Percentiles rank a stretch among this genome's conserved stretches.
These are phyloP conservation scores for Acanthosepion lycidas DNA, from an alignment of 2,888 invertebrate species.

Conservation along the genomic window DNA sequence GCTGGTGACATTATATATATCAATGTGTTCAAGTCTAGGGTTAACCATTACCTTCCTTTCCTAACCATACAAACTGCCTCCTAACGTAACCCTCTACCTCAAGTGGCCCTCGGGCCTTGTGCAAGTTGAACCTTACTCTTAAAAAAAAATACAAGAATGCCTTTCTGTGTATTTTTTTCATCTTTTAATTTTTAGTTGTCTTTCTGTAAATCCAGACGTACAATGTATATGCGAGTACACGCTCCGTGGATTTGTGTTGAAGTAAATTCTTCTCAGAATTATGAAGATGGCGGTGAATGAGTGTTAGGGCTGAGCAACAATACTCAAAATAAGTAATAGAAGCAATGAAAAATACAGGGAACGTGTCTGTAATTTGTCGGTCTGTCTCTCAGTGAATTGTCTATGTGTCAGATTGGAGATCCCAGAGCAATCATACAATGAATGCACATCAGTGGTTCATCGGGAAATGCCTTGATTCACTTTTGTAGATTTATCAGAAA, in stretches of 20 bases:
- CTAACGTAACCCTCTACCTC: no score
- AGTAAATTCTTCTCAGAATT: background rate
- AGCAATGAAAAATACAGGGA: background rate
- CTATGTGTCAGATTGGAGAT: background rate
- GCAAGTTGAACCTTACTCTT: no score
- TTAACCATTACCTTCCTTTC: no score
- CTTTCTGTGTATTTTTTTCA: no score
- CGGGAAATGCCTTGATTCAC: background rate
- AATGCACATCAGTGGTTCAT: background rate
- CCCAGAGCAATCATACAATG: conserved; percentile 4
- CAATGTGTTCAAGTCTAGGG: no score
- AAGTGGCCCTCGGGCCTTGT: no score
- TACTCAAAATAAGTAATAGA: background rate
- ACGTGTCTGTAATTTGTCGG: background rate
- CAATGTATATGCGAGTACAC: background rate
- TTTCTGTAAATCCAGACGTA: background rate
- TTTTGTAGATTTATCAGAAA: background rate
- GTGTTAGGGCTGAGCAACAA: background rate
- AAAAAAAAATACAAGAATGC: no score
- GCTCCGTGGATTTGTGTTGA: background rate
- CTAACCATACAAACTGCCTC: no score
- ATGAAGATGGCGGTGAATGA: background rate
- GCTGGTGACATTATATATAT: no score
- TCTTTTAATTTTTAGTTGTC: background rate
- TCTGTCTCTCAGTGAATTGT: background rate